Percentiles rank a stretch among this genome's conserved stretches.
These are phyloP conservation scores for Notiomystis cincta DNA, from an alignment of 2,113 vertebrate species.

Conservation along the genomic window DNA sequence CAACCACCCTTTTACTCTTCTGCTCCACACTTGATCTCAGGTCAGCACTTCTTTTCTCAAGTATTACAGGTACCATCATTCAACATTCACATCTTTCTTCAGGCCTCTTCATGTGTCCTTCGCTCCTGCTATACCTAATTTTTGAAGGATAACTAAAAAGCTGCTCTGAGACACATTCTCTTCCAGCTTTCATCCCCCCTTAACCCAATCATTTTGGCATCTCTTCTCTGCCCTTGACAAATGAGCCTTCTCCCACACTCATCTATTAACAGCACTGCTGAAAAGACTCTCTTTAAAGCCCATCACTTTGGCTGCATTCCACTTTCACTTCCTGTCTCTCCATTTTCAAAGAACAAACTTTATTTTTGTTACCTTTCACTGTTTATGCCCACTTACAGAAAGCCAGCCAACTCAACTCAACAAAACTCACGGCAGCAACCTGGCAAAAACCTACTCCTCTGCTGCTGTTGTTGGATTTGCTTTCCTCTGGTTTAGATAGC, in stretches of 20 bases:
- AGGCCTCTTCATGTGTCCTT: not conserved
- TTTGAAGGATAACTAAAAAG: not conserved
- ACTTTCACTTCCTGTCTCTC: not conserved
- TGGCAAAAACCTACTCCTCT: not conserved
- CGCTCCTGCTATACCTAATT: not conserved
- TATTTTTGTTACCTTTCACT: conserved; percentile 29
- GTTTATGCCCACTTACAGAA: not conserved
- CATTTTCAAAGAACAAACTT: not conserved
- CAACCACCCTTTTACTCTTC: not conserved
- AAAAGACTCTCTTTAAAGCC: conserved; percentile 5
- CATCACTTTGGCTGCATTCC: not conserved
- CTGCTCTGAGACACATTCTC: not conserved
- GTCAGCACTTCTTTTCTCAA: not conserved
- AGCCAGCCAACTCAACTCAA: not conserved
- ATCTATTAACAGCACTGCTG: not conserved
- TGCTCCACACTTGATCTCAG: not conserved
- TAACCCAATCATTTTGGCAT: not conserved
- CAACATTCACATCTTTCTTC: not conserved
- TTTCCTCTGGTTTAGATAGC: not conserved
- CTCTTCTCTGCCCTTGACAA: not conserved
- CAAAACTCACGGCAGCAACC: not conserved
- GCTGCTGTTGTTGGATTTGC: not conserved
- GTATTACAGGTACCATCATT: not conserved
- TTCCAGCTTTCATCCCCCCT: not conserved
- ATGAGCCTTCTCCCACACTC: not conserved